Base-by-base conservation (phyloP, 2,888 invertebrate species). In the Pachliopta kotzebuea region DNA sequence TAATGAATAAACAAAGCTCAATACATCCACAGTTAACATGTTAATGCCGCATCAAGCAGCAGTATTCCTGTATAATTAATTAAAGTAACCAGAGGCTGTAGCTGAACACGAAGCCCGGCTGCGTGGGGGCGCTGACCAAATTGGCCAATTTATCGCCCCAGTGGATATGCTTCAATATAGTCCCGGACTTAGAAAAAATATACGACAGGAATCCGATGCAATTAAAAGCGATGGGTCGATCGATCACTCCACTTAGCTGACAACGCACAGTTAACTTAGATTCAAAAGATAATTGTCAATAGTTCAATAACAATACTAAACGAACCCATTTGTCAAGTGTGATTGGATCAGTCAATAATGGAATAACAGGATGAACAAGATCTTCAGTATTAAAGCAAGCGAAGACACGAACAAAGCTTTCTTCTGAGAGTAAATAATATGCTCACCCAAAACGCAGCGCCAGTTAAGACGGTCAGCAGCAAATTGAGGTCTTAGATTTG, bases 131-230 rank as follows among this genome's bases (percentile, higher is more conserved):
- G 80, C 83, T 26, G 37, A 4, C 73, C 83, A 84, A 84, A 84
- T 84, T 81, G 80, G 72, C 83, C 81, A 83, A 84, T 84, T 84
- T 82, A 84, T 82, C 79, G 83, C 74, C 68, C 72, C 75, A 75
- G 72, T 77, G 37, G 37, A 49, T 45, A 57, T 42, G 56, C 50
- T 56, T 57, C 20, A 50, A 55, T 62, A 49, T 49, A 23, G 45
- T 56, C 20, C 50, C 49, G 49, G 24, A 52, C 31, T 9, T 50
- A 42, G 31, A 52, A 37, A 60, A 60, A 50, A 60, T 37, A 29
- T 31, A 20, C 20, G 9, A 20, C n/a, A 31, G 29, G 4, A 31
- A 7, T 53, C 20, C 20, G 49, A 49, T 49, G 20, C 49, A 49
- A 20, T 37, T 37, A 37, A 37, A 37, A 37, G 37, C 37, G 37